Evolutionary conservation across 1,140 invertebrate genomes (phyloP).

Genomic region (Ceratosolen fusciceps): DNA sequence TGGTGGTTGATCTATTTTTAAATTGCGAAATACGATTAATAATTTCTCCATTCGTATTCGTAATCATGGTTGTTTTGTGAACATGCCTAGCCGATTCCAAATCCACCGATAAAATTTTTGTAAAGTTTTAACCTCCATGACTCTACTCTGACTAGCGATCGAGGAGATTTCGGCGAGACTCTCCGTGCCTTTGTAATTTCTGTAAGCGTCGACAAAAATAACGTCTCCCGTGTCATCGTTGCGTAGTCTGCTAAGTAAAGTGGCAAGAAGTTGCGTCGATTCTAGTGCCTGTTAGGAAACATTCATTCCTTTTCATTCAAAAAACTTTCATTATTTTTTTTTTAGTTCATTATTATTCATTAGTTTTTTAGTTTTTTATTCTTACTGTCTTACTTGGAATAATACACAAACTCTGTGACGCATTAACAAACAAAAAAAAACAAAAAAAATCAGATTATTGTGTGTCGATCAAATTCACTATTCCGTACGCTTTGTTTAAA

Average conservation of each 20-base stretch:
- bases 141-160: background rate
- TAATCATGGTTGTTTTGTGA: slow-evolving; percentile 33
- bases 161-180: background rate
- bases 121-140: background rate
- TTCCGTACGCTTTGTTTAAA: background rate
- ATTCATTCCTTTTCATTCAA: background rate
- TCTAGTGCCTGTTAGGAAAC: background rate
- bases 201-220: slow-evolving; percentile 38
- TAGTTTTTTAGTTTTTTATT: background rate
- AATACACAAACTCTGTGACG: background rate
- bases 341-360: no score
- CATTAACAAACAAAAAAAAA: no score
- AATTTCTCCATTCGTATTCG: background rate
- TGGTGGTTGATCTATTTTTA: slow-evolving; percentile 2
- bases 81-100: background rate
- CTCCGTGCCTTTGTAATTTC: slow-evolving; percentile 32
- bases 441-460: background rate
- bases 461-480: background rate
- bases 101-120: background rate
- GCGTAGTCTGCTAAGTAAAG: background rate
- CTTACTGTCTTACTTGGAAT: background rate
- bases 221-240: slow-evolving; percentile 5
- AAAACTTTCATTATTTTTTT: no score
- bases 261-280: slow-evolving; percentile 19
- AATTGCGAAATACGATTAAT: background rate